phyloP scores from a whole-genome alignment of 2,113 vertebrate species.

The Amphiprion percula region DNA sequence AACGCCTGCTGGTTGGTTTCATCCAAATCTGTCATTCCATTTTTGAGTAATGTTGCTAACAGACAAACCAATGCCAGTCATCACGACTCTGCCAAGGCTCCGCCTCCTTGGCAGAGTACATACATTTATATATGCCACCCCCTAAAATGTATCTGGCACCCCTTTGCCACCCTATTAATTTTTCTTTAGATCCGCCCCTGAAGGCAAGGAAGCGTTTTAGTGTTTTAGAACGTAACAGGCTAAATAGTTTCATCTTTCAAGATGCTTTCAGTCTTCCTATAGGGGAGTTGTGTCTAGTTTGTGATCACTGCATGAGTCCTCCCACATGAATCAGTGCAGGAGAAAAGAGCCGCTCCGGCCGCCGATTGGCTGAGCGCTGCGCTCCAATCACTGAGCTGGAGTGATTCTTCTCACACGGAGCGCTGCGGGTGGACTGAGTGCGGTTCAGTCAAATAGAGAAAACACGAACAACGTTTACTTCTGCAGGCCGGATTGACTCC shows the following conservation, averaged over 20 bases:
- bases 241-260: background rate
- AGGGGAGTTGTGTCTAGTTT: background rate
- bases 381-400: slow-evolving; percentile 64
- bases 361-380: slow-evolving; percentile 68
- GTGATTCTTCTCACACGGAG: slow-evolving; percentile 54
- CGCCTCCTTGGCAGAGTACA: too few relatives aligned
- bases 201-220: too few relatives aligned
- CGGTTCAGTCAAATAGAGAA: slow-evolving; percentile 14
- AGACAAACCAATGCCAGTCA: too few relatives aligned
- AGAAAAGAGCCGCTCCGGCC: slow-evolving; percentile 47
- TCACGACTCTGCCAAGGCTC: too few relatives aligned
- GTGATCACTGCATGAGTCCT: background rate
- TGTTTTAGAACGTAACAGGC: too few relatives aligned
- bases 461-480: background rate
- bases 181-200: too few relatives aligned
- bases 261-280: background rate
- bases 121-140: too few relatives aligned
- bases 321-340: slow-evolving; percentile 65
- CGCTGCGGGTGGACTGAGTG: slow-evolving; percentile 1
- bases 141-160: too few relatives aligned
- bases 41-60: too few relatives aligned
- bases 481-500: background rate
- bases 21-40: too few relatives aligned
- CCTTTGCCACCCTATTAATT: too few relatives aligned
- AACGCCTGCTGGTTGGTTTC: too few relatives aligned